Evolutionary conservation across 2,888 invertebrate species (phyloP), one percentile per base, ranked within the genome.

Genomic region (Octodonta nipae): DNA sequence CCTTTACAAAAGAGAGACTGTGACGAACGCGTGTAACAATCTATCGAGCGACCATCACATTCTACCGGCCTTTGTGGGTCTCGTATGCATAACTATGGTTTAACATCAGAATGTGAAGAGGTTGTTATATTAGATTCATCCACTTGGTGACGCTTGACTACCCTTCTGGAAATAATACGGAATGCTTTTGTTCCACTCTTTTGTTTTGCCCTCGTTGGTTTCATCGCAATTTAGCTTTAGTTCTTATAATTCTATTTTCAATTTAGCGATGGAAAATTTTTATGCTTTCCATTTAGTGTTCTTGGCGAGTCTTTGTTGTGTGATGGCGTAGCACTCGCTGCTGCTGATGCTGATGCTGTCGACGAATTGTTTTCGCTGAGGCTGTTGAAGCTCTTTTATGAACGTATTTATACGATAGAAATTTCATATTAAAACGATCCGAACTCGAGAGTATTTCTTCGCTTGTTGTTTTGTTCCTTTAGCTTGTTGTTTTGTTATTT

Each of bases 31-130:
- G 17, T 24, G 14, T 28, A 25, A 32, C 17, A n/a, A n/a, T n/a
- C n/a, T n/a, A n/a, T n/a, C n/a, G n/a, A n/a, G n/a, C n/a, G n/a
- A n/a, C n/a, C 13, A 30, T 46, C 49, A 55, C 54, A 44, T 42
- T 55, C 57, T 55, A 37, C 49, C 41, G 32, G 39, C 39, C 37
- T 41, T 53, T 52, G 50, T 44, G 51, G 54, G 44, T 49, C 50
- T 44, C 47, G 53, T 53, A 56, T 56, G 55, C 57, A 60, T 58
- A 59, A 59, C 58, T 58, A 56, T 58, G 58, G 58, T 58, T 59
- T 54, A 43, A 46, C 50, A 48, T 58, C 48, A 54, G 60, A 58
- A 51, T 57, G 56, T 56, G 56, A 56, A 43, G 37, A 45, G 46
- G 41, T 47, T 52, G 52, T 55, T 56, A 51, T 56, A 56, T 56